Base-by-base conservation (phyloP, 1,140 invertebrate genomes). In the Ruditapes philippinarum region DNA sequence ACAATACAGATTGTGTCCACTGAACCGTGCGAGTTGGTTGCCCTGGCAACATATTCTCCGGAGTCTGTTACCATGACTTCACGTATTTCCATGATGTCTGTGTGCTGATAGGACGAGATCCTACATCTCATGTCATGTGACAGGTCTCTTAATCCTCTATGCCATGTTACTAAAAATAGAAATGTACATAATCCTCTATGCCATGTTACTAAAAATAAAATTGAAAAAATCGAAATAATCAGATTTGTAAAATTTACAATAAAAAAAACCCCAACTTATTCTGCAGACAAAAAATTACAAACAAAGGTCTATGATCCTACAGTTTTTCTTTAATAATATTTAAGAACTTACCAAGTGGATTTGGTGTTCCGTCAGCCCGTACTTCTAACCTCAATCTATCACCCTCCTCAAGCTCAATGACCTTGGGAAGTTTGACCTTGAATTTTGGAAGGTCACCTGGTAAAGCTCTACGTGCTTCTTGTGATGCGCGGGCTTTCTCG, bases 121-220 rank as follows among this genome's bases (percentile, higher is more conserved):
- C 98, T 98, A 95, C 98, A 97, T 57, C 97, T 96, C 74, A 97
- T 97, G 65, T 97, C 97, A 92, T 98, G 98, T 92, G 98, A 97
- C 82, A 99, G 97, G 62, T 98, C 97, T 95, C 98, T 98, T 90
- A 98, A 98, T 96, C 99, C 98, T 96, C 99, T 99, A 92, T 98
- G 96, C 99, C 99, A 99, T 89, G 97, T 97, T 60, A 96, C 96
- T 96, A 90, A 25, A 78, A 49, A 40, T 31, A 4, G n/a, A 78
- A 54, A 51, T 7, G 5, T n/a, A n/a, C n/a, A n/a, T n/a, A n/a
- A n/a, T n/a, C n/a, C n/a, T n/a, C n/a, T n/a, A n/a, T n/a, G n/a
- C n/a, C n/a, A n/a, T n/a, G n/a, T n/a, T n/a, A n/a, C n/a, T n/a
- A n/a, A n/a, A n/a, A n/a, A n/a, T n/a, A n/a, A n/a, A n/a, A n/a